phyloP scores from a whole-genome alignment of 2,888 invertebrate species.

The Volucella zonaria region DNA sequence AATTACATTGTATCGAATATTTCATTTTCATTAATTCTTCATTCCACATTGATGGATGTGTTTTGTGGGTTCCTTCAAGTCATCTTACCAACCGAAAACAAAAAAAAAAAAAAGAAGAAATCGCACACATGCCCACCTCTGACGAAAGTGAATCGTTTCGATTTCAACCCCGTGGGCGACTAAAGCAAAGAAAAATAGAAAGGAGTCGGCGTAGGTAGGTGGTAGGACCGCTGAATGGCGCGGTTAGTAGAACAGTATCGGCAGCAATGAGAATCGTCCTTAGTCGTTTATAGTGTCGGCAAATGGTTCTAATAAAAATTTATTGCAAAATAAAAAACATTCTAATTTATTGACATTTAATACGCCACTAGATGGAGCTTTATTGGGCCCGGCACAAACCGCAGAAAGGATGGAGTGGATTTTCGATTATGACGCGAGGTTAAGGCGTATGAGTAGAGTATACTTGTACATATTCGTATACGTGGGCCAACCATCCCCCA shows the following conservation, averaged over 20 bases:
- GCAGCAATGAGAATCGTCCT: constrained; percentile 52
- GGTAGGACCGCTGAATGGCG: too few relatives aligned
- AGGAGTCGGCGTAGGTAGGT: neutral
- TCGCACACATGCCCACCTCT: neutral
- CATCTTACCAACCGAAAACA: neutral
- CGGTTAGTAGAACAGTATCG: neutral
- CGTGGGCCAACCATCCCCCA: too few relatives aligned
- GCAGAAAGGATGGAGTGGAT: constrained; percentile 63
- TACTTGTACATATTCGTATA: neutral
- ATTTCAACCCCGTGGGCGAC: constrained; percentile 4
- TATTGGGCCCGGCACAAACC: constrained; percentile 26
- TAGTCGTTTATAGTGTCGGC: constrained; percentile 63
- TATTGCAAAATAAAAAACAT: constrained; percentile 81
- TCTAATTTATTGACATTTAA: constrained; percentile 82
- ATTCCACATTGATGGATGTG: constrained; percentile 59
- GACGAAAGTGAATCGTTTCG: constrained; percentile 32
- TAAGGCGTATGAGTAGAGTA: constrained; percentile 10
- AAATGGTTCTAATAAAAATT: constrained; percentile 80
- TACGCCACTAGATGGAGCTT: constrained; percentile 46
- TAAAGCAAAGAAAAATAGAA: constrained; percentile 12
- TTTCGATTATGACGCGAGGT: constrained; percentile 71
- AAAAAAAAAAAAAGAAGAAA: too few relatives aligned
- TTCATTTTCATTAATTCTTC: constrained; percentile 60
- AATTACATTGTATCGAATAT: constrained; percentile 53
- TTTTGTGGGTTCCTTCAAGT: constrained; percentile 42